Percentiles rank a stretch among this genome's conserved stretches.
Evolutionary conservation across 2,113 vertebrate species (phyloP).

Genomic region (Cnemophilus loriae): DNA sequence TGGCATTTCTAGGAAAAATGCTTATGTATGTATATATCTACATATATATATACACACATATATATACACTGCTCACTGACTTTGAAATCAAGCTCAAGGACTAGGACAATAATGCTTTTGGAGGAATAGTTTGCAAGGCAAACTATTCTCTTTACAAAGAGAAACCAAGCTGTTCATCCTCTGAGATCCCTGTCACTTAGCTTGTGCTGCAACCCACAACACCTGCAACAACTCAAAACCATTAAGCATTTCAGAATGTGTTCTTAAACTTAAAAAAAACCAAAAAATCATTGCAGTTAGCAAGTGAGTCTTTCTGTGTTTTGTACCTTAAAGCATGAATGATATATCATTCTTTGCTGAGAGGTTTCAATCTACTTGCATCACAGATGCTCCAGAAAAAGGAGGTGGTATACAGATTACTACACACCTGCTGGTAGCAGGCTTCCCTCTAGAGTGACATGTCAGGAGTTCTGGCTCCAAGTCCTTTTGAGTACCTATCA

Average conservation of each 20-base stretch:
- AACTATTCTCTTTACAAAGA: too few species aligned
- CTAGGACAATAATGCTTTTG: background rate
- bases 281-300: background rate
- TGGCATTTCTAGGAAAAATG: background rate
- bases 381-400: background rate
- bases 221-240: background rate
- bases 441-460: background rate
- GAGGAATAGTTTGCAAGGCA: background rate
- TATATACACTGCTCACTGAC: background rate
- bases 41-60: background rate
- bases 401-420: background rate
- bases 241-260: background rate
- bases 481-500: background rate
- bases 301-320: background rate
- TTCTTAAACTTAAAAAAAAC: background rate
- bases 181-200: background rate
- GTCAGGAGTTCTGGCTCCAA: background rate
- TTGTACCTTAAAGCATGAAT: background rate
- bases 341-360: background rate
- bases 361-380: background rate
- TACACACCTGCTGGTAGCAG: background rate
- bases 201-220: background rate
- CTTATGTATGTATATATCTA: accelerated
- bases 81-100: background rate
- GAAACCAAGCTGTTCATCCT: background rate